These are phyloP conservation scores for Atopsyche davidsoni DNA, from an alignment of 1,140 invertebrate species.

Conservation along the genomic window DNA sequence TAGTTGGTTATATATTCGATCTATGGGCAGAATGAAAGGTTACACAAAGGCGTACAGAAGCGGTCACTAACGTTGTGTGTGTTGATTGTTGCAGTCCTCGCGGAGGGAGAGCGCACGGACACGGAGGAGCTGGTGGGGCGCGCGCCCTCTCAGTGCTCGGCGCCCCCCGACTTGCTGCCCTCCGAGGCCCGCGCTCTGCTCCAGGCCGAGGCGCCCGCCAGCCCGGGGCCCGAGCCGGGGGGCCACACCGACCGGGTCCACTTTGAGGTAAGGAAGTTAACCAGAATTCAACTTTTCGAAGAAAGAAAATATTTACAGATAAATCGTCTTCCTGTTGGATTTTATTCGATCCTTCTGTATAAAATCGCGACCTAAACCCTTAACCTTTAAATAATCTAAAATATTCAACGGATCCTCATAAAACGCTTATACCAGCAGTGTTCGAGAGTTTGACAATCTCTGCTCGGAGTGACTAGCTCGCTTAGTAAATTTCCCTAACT, in stretches of 20 bases:
- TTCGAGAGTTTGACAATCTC: no score
- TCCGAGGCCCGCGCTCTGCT: constrained; percentile 41
- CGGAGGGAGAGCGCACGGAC: constrained; percentile 50
- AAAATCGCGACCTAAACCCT: no score
- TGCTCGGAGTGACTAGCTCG: no score
- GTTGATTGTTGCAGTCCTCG: constrained; percentile 44
- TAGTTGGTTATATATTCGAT: no score
- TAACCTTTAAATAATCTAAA: no score
- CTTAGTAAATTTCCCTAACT: no score
- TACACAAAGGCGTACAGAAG: background rate
- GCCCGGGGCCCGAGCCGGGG: constrained; percentile 28
- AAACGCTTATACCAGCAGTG: no score
- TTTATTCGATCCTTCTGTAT: no score
- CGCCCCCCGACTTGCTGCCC: constrained; percentile 43
- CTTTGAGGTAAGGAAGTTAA: constrained; percentile 27
- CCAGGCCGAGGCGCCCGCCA: constrained; percentile 34
- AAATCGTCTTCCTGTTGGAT: no score
- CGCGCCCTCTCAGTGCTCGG: constrained; percentile 45
- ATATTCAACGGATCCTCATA: no score
- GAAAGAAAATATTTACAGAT: no score
- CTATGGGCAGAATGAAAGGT: background rate
- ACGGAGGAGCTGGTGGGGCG: constrained; percentile 52
- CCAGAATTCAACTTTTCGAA: no score
- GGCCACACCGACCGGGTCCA: constrained; percentile 22
- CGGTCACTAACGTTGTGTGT: background rate